Evolutionary conservation across 2,888 invertebrate species (phyloP), one percentile per base, ranked within the genome.

Genomic region (Drepanosiphum platanoidis): DNA sequence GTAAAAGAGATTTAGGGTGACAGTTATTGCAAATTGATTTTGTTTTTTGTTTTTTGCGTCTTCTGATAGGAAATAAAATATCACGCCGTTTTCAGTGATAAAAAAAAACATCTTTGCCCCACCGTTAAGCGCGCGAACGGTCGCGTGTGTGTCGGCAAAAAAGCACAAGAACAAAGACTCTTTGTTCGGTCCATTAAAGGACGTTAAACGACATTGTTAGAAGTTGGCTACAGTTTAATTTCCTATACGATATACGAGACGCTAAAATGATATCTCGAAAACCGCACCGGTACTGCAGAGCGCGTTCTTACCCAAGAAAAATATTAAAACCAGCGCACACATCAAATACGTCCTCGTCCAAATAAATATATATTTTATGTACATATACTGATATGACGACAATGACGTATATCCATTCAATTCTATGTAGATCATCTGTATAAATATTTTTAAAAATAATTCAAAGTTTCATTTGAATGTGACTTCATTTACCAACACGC

Each of bases 11-110:
- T 84, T 84, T 84, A 84, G 66, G 30, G 22, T 39, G 84, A 84
- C 84, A 84, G 84, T 84, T 84, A 84, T 84, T 84, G 84, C 84
- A 83, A 82, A 74, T 83, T 77, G 74, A 83, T 86, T 78, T 86
- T n/a, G n/a, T n/a, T 86, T 75, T 79, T 81, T 83, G 58, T 83
- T 83, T 83, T n/a, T 83, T 68, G 39, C 68, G 58, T 58, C 61
- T 39, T 46, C 39, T 58, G 39, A 71, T 82, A 84, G 75, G 27
- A 74, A 86, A 82, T 82, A 75, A 82, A 86, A 72, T 72, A 79
- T 86, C 39, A 27, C 46, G 58, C 61, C 61, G 61, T 86, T 79
- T 86, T 11, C 71, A 32, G 79, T 72, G n/a, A 72, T 32, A 64
- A 75, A 84, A 84, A 66, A 27, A 80, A 70, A 52, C 52, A 27